Evolutionary conservation across 2,113 vertebrate species (phyloP), one percentile per base, ranked within the genome.

Genomic region (Ailuropoda melanoleuca): DNA sequence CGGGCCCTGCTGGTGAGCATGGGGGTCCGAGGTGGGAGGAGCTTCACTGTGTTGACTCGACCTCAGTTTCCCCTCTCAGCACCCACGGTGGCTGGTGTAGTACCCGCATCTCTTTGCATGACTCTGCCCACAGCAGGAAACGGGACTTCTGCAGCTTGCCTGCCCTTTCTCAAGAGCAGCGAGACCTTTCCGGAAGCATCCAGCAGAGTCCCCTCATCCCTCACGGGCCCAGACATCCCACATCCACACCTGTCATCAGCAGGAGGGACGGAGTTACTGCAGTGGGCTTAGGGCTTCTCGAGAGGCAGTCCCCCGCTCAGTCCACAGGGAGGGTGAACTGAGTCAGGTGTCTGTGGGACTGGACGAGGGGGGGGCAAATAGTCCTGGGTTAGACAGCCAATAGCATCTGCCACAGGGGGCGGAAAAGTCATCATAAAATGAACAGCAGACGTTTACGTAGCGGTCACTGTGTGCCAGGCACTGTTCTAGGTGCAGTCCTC

Each of bases 1-100:
- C 98, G 92, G 77, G 88, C 72, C 8, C 93, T 99, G 17, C 97
- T 99, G 99, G 99, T 99, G 84, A 98, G 97, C 43, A 0, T 0
- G 5, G n/a, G 56, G 18, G 24, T 60, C n/a, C 50, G 11, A 3
- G 29, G n/a, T 29, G 21, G 18, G 10, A 2, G 31, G 17, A 75
- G 56, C 60, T 34, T 82, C n/a, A 6, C 3, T 7, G 4, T 29
- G 37, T 1, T 19, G 34, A 14, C 48, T 31, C 34, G 26, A 31
- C 70, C 75, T 93, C 93, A 43, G 43, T 80, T 68, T 85, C 66
- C 75, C 58, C 70, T 64, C 26, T 88, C 75, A 0, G 2, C 4
- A 37, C 34, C 58, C 68, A 68, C 6, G 53, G 21, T 26, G n/a
- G 39, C 81, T 74, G 64, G 62, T 1, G 0, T 2, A 18, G 74